Evolutionary conservation across 1,140 invertebrate species (phyloP), one percentile per base, ranked within the genome.

Genomic region (Tetraneura akinire): DNA sequence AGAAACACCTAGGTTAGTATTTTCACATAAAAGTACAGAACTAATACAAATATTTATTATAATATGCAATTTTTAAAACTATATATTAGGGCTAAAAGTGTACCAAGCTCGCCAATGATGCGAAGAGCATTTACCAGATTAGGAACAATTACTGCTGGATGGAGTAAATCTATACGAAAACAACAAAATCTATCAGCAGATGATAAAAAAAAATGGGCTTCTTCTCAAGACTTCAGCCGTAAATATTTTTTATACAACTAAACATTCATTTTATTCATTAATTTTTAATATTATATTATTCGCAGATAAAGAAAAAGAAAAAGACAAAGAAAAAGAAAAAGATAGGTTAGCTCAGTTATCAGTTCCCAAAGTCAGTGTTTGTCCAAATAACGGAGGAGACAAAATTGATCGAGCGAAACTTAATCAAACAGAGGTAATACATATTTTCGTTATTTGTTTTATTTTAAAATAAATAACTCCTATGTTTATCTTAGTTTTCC

Each of bases 51-150:
- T 26, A 9, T 42, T 14, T 26, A 13, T 45, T 23, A n/a, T 37
- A 37, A 14, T 49, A 26, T 23, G 16, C 6, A 55, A 74, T 51
- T 18, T 16, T 13, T 37, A 37, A 71, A 45, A 21, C 16, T 16
- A 64, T 74, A 80, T 14, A 57, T 42, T 86, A 91, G 94, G 84
- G 94, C 94, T 81, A 96, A 96, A 88, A 96, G 94, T 85, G 94
- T 96, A 47, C 94, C 95, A 3, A 95, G 93, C 82, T 96, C 94
- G 47, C 95, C 95, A n/a, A 96, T 96, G 93, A 93, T 96, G 81
- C 95, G 95, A 86, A 89, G 95, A 45, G 94, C 94, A 3, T 96
- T 97, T 85, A 94, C 93, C 8, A 88, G 94, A 42, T 87, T 97
- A 68, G 94, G 94, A 16, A 95, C 92, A 9, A 91, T 96, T 80